These are phyloP conservation scores for Entomobrya proxima DNA, from an alignment of 2,888 invertebrate genomes.

Conservation along the genomic window DNA sequence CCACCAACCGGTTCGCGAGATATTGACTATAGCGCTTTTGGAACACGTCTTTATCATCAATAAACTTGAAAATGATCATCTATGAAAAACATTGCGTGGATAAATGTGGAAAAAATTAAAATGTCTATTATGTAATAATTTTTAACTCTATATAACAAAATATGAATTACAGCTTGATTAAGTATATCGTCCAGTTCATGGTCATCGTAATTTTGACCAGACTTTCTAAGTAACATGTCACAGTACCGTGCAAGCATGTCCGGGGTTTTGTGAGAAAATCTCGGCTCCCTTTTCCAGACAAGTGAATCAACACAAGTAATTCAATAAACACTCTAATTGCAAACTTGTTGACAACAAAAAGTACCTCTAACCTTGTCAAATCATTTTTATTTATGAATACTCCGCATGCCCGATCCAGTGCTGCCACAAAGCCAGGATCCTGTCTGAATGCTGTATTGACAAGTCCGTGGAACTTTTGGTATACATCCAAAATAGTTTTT, in stretches of 20 bases:
- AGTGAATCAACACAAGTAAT: background rate
- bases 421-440: slow-evolving; percentile 64
- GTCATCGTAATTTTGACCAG: slow-evolving; percentile 98
- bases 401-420: slow-evolving; percentile 68
- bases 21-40: slow-evolving; percentile 65
- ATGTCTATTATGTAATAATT: background rate
- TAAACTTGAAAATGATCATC: slow-evolving; percentile 67
- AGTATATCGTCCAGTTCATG: slow-evolving; percentile 98
- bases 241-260: slow-evolving; percentile 98
- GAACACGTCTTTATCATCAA: slow-evolving; percentile 69
- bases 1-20: slow-evolving; percentile 59
- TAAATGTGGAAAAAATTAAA: no score
- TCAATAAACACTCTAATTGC: background rate
- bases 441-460: slow-evolving; percentile 50
- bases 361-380: slow-evolving; percentile 45
- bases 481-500: slow-evolving; percentile 48
- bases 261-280: slow-evolving; percentile 86
- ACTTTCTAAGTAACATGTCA: slow-evolving; percentile 96
- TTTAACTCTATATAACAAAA: background rate
- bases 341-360: background rate
- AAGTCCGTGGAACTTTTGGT: slow-evolving; percentile 58
- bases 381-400: slow-evolving; percentile 64
- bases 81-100: slow-evolving; percentile 10
- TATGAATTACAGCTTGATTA: slow-evolving; percentile 89
- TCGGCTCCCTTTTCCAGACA: slow-evolving; percentile 48